Evolutionary conservation across 2,113 vertebrate species (phyloP), one percentile per base, ranked within the genome.

Genomic region (Stegostoma tigrinum): DNA sequence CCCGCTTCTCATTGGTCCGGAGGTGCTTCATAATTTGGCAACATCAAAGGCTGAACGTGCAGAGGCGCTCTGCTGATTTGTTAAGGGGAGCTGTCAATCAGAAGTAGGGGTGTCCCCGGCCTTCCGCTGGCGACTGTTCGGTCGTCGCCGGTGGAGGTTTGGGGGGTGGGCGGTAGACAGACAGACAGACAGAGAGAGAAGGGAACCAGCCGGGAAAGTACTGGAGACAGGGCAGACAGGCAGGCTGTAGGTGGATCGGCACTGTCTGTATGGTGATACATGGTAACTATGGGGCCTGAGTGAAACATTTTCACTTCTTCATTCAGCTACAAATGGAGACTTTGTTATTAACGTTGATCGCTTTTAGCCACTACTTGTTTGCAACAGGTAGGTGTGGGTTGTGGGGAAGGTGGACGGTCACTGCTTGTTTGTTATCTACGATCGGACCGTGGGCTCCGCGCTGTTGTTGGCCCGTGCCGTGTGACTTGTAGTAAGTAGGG

Each of bases 311-410:
- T 91, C 30, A 66, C 89, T 90, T 87, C 12, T 66, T 93, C 61
- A 27, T 66, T 21, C 34, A 34, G 7, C 89, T 67, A 38, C 89
- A 93, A 93, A 93, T 93, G 89, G 89, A 93, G 89, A 93, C 89
- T 66, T 66, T 93, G 8, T 66, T 93, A 66, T 61, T 93, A 21
- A 66, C 89, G 89, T 8, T 93, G 89, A 42, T 93, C 89, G 89
- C 61, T 21, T 93, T 66, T 66, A n/a, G 89, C 21, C 89, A 93
- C 89, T 93, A 38, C 64, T n/a, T 66, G 61, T 19, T 93, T 67
- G 89, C 89, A 93, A 93, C 89, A 93, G 89, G 89, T 93, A 93
- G 61, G 89, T 66, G 89, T 67, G 55, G 89, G 34, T 91, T 61
- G 24, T 61, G 42, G 10, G 52, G 61, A 55, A n/a, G n/a, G 89